Percentiles rank a stretch among this genome's conserved stretches.
Evolutionary conservation across 2,113 vertebrate genomes (phyloP).

Genomic region (Nanorana parkeri): DNA sequence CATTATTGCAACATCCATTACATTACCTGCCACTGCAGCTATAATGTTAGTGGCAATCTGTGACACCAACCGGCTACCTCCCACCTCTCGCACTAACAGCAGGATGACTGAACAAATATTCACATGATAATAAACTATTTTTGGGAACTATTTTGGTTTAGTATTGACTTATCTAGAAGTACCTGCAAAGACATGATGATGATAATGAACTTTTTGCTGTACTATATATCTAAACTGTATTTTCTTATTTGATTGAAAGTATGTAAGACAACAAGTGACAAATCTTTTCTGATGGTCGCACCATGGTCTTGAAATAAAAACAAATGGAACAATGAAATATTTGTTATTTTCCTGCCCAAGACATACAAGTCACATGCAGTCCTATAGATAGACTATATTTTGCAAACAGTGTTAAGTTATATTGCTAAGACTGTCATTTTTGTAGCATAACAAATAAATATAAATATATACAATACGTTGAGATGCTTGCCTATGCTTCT

Average conservation of each 20-base stretch:
- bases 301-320: conserved; percentile 42
- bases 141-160: conserved; percentile 32
- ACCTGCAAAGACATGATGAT: conserved; percentile 1
- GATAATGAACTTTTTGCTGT: conserved; percentile 26
- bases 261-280: neutral
- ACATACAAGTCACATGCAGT: conserved; percentile 32
- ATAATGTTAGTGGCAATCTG: neutral
- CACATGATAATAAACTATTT: conserved; percentile 23
- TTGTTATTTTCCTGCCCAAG: conserved; percentile 31
- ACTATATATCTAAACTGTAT: conserved; percentile 42
- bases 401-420: conserved; percentile 56
- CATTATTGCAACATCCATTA: neutral
- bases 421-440: conserved; percentile 54
- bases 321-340: conserved; percentile 4
- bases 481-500: neutral
- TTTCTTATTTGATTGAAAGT: conserved; percentile 42
- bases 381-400: conserved; percentile 28
- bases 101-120: conserved; percentile 1
- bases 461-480: conserved; percentile 24
- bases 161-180: conserved; percentile 24
- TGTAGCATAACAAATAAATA: conserved; percentile 54
- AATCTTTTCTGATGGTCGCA: conserved; percentile 21
- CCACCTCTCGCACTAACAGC: conserved; percentile 29
- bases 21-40: neutral
- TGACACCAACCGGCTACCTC: conserved; percentile 36